Conservation (phyloP, 2,888 invertebrate genomes). For the Geophilus truncorum region DNA sequence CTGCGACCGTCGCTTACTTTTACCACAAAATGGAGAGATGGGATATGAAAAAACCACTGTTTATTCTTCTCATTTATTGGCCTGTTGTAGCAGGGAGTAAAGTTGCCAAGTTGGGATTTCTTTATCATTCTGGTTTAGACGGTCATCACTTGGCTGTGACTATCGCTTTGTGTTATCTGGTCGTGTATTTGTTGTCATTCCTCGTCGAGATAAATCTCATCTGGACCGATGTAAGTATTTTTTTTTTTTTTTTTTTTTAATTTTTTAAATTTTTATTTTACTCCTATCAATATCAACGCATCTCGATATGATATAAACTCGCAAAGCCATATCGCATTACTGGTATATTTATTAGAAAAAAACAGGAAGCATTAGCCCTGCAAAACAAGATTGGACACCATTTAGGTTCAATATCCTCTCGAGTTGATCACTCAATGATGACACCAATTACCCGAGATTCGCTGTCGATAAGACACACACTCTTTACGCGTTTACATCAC, state of each 20-base stretch:
- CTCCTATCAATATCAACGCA: too few species aligned
- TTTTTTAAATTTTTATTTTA: background rate
- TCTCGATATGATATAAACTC: too few species aligned
- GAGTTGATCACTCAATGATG: background rate
- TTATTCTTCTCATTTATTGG: conserved; percentile 3
- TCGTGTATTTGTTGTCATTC: background rate
- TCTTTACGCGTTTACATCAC: background rate
- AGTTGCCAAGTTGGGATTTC: background rate
- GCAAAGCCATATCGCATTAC: background rate
- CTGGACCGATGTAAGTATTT: background rate
- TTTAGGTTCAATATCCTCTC: background rate
- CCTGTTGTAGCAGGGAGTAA: background rate
- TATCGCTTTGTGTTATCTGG: background rate
- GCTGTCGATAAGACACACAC: background rate
- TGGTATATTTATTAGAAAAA: background rate
- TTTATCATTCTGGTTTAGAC: background rate
- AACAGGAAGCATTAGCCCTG: background rate
- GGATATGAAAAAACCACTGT: background rate
- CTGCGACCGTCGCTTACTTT: background rate
- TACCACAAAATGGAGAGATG: background rate
- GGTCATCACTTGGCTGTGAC: background rate
- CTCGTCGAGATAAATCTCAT: conserved; percentile 3
- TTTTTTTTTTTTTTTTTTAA: background rate
- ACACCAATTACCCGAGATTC: background rate
- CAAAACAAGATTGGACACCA: background rate